phyloP scores from a whole-genome alignment of 2,113 vertebrate genomes.

The Shinisaurus crocodilurus region DNA sequence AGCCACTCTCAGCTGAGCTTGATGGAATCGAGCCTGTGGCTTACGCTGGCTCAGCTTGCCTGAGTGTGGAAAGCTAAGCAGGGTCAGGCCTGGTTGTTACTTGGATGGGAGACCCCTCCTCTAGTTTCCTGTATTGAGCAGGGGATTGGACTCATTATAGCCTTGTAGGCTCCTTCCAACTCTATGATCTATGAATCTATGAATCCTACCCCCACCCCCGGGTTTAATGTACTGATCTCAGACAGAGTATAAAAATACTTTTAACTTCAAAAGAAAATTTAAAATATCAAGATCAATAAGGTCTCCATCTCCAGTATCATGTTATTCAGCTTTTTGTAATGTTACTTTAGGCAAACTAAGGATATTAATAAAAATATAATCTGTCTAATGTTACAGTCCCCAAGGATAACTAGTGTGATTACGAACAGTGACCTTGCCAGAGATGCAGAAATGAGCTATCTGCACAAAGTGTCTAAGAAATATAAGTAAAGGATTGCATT shows the following conservation, averaged over 20 bases:
- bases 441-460: neutral
- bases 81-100: no score
- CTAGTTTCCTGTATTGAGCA: no score
- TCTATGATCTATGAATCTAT: no score
- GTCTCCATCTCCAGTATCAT: constrained; percentile 23
- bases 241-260: neutral
- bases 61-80: no score
- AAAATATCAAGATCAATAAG: constrained; percentile 41
- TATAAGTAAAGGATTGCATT: neutral
- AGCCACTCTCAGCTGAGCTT: no score
- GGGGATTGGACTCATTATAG: no score
- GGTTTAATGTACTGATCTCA: constrained; percentile 16
- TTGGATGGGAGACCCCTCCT: no score
- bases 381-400: constrained; percentile 9
- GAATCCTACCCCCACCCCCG: no score
- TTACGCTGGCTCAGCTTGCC: no score
- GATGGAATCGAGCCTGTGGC: no score
- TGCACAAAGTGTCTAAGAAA: neutral
- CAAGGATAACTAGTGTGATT: constrained; percentile 14
- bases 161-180: no score
- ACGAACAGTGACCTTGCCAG: neutral
- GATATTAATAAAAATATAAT: constrained; percentile 26
- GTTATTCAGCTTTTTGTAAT: constrained; percentile 6
- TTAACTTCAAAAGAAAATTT: constrained; percentile 25
- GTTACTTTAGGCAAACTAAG: constrained; percentile 41